Evolutionary conservation across 2,113 vertebrate species (phyloP).

Genomic region (Cacatua alba): DNA sequence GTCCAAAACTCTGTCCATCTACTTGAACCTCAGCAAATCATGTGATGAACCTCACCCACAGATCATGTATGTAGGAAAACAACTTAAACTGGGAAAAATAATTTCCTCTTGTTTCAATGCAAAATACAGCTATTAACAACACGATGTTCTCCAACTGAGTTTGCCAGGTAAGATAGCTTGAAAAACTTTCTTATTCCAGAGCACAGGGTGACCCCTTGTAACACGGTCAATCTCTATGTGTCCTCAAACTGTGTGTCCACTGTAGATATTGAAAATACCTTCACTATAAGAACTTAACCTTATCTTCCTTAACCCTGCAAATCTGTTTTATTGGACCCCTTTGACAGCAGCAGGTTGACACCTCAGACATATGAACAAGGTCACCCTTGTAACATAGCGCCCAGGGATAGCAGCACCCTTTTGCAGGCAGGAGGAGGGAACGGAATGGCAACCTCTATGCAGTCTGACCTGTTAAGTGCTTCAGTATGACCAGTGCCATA

Average conservation of each 20-base stretch:
- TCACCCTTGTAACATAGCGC: not conserved
- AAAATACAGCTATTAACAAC: not conserved
- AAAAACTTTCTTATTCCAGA: not conserved
- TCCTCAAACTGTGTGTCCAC: fast-evolving
- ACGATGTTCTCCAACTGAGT: not conserved
- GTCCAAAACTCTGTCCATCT: not conserved
- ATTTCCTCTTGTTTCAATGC: not conserved
- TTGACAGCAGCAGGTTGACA: not conserved
- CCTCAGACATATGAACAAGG: not conserved
- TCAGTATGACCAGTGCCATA: constrained; percentile 18
- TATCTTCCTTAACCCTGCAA: not conserved
- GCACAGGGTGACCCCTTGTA: not conserved
- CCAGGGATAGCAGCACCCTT: not conserved
- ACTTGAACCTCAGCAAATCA: not conserved
- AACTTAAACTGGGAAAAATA: not conserved
- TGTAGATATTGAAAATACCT: not conserved
- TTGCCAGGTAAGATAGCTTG: not conserved
- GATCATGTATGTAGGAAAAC: not conserved
- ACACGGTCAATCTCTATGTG: not conserved
- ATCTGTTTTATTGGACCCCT: not conserved
- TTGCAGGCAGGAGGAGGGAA: not conserved
- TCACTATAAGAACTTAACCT: not conserved
- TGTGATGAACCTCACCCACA: not conserved
- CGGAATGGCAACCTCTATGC: not conserved
- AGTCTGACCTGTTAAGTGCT: not conserved